Percentiles rank a stretch among this genome's conserved stretches.
These are phyloP conservation scores for Sebastes taczanowskii DNA, from an alignment of 2,797 vertebrate genomes.

Conservation along the genomic window DNA sequence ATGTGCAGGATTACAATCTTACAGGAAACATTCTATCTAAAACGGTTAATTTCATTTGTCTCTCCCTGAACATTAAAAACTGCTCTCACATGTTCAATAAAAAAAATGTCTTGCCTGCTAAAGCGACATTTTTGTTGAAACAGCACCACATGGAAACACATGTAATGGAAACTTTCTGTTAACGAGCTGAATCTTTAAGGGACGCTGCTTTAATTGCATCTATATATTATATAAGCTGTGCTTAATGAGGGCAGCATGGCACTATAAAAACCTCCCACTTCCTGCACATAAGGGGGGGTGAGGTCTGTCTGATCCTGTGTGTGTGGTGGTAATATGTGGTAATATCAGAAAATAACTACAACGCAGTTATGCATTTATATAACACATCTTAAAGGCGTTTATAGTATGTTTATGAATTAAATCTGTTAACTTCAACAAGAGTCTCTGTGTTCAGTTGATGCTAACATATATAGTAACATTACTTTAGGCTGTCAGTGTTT, in stretches of 20 bases:
- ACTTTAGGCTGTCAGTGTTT: not conserved
- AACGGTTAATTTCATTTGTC: not conserved
- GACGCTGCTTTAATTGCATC: slow-evolving; percentile 4
- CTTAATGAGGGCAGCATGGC: slow-evolving; percentile 25
- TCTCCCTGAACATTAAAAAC: not conserved
- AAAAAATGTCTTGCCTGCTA: not conserved
- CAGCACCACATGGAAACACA: slow-evolving; percentile 18
- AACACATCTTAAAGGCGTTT: not conserved
- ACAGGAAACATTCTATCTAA: not conserved
- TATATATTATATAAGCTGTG: not conserved
- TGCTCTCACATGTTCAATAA: slow-evolving; percentile 1
- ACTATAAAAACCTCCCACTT: slow-evolving; percentile 40
- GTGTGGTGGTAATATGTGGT: not conserved
- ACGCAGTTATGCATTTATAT: not conserved
- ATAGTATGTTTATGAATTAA: not conserved
- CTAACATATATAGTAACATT: not conserved
- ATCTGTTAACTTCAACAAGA: not conserved
- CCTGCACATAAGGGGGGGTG: slow-evolving; percentile 1
- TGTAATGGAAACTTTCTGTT: slow-evolving; percentile 38
- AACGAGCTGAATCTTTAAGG: not conserved
- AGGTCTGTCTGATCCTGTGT: not conserved
- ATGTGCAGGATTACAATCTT: not conserved
- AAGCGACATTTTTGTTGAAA: slow-evolving; percentile 7
- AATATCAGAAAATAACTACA: not conserved
- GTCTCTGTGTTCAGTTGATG: not conserved